Evolutionary conservation across 2,888 invertebrate genomes (phyloP), one percentile per base, ranked within the genome.

Genomic region (Nemotelus nigrinus): DNA sequence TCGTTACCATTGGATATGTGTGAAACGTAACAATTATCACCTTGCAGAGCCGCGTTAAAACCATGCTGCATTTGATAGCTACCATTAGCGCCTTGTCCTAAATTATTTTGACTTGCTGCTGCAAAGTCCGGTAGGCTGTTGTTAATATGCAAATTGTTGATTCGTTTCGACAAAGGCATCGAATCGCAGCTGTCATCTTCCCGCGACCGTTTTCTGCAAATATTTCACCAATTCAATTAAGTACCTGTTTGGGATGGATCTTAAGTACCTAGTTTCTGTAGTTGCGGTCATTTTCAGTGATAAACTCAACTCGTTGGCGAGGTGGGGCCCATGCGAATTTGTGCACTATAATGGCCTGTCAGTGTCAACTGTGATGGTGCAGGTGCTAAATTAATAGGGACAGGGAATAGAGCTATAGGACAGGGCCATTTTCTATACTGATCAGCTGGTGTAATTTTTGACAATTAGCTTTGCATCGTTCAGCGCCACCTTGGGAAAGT

Each of bases 81-180:
- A 48, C 10, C 25, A 25, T 25, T 25, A 25, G 25, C 48, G 47
- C 63, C 48, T 7, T 63, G 60, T 2, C 2, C 7, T 39, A 47
- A 39, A 3, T 47, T 47, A 25, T 47, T 45, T 2, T 48, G 10
- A 8, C 8, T 5, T 7, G 10, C 39, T 50, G 41, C 41, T 41
- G 74, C 10, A 45, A 65, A 76, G 44, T 76, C 63, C 3, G 7
- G 43, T 3, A 64, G 41, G 79, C 89, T 78, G 85, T 90, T 90
- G 84, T 93, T 93, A 82, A 95, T 92, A 84, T 96, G 95, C 74
- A 96, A 89, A 88, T 96, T 96, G 86, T 96, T 96, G 82, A 96
- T 96, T 84, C 96, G 90, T 86, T 96, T 96, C 10, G 96, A 96
- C 75, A 96, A 87, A 76, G 96, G 96, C 90, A 94, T 93, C 83